Conservation (phyloP, 30 jellyfish, hydroid and myxozoan species). For the Mastigias papua region DNA sequence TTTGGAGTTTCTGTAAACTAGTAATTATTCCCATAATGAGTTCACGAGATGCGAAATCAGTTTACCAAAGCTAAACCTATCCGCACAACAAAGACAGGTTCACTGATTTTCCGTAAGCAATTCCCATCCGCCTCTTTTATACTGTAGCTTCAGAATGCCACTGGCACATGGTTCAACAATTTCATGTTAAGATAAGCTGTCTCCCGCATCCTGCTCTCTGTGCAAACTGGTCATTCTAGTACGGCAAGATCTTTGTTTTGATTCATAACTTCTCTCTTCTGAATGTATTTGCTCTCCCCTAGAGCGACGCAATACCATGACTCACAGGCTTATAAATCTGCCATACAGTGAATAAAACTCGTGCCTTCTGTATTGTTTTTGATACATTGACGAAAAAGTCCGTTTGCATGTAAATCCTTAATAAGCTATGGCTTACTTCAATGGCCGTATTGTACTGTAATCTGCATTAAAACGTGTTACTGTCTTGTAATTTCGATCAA, state of each 20-base stretch:
- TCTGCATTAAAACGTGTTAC: not conserved
- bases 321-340: too few relatives aligned
- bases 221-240: too few relatives aligned
- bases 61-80: constrained; percentile 5
- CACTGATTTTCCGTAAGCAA: not conserved
- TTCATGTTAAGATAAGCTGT: too few relatives aligned
- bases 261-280: too few relatives aligned
- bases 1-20: constrained; percentile 1
- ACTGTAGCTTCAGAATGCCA: not conserved
- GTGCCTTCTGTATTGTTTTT: constrained; percentile 4
- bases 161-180: not conserved
- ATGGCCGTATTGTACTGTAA: not conserved
- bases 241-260: too few relatives aligned
- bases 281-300: too few relatives aligned
- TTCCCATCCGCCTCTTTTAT: not conserved
- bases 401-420: not conserved
- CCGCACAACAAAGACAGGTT: not conserved
- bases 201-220: too few relatives aligned
- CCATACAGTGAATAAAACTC: not conserved
- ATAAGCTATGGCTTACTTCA: not conserved
- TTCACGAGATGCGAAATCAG: not conserved
- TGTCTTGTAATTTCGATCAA: not conserved
- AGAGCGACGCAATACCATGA: too few relatives aligned
- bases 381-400: not conserved
- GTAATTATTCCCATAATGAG: not conserved